phyloP scores from a whole-genome alignment of 37 sponge, comb jelly and placozoan species.

The Eunapius fragilis region DNA sequence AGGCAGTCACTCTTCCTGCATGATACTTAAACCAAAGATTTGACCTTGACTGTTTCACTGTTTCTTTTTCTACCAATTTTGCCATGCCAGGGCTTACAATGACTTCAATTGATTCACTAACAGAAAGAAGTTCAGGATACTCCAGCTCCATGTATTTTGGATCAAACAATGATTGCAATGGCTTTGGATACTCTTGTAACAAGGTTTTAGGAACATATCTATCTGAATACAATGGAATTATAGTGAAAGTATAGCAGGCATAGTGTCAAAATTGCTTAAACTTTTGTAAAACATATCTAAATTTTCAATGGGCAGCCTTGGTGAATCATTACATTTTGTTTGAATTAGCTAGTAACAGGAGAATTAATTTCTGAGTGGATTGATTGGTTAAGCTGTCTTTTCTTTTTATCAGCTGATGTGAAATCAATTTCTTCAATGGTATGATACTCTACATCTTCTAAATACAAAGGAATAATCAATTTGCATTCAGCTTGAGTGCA shows the following conservation, averaged over 20 bases:
- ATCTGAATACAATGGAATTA: slow-evolving; percentile 10
- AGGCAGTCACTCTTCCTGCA: slow-evolving; percentile 43
- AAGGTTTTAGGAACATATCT: slow-evolving; percentile 21
- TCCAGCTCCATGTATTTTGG: neutral
- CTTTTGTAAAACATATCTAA: neutral
- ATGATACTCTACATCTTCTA: neutral
- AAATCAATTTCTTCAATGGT: neutral
- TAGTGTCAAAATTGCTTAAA: slow-evolving; percentile 5
- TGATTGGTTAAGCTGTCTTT: neutral
- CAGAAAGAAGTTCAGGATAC: slow-evolving; percentile 10
- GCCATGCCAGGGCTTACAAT: slow-evolving; percentile 14
- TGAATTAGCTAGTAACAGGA: neutral
- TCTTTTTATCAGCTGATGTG: neutral
- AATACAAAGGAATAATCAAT: neutral
- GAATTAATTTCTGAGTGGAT: neutral
- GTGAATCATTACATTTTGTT: neutral
- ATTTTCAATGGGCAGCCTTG: neutral
- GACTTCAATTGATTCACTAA: neutral
- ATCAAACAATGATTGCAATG: slow-evolving; percentile 14
- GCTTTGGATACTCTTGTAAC: slow-evolving; percentile 11
- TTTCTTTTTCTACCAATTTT: slow-evolving; percentile 13
- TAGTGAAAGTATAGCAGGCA: slow-evolving; percentile 39
- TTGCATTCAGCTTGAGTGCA: neutral
- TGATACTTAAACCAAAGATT: slow-evolving; percentile 28
- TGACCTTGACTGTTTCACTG: slow-evolving; percentile 8